Base-by-base conservation (phyloP, 2,888 invertebrate species). In the Eupeodes luniger region DNA sequence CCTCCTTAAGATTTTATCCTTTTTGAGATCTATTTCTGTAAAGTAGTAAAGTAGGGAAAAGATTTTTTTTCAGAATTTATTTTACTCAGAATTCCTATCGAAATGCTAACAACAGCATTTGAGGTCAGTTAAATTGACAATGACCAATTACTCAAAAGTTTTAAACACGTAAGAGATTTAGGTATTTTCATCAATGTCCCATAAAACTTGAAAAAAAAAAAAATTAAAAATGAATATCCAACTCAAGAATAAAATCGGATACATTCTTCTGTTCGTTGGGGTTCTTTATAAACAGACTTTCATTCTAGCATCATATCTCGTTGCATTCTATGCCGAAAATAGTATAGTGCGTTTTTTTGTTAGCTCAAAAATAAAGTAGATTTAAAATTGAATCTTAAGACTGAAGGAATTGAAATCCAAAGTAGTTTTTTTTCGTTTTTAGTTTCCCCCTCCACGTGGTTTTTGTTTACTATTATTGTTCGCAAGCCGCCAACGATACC, bases 261-360 rank as follows among this genome's bases (percentile, higher is more conserved):
- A 55, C 51, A 62, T 64, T 64, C n/a, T 75, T 59, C 34, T 86
- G 75, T 87, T 83, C 87, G 83, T 83, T 87, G 87, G 83, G 79
- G 87, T 87, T 80, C 66, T 66, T 9, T 47, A 53, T 19, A 53
- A 27, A 49, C 72, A 70, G 27, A 27, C 27, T 27, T 49, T 55
- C 27, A 40, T 70, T 61, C 74, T 66, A 57, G 67, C 67, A 9
- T 40, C 40, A 40, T 40, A 40, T 40, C 40, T 40, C 9, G 9
- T 40, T 9, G 62, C 67, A 66, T 66, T 36, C 64, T 36, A 47
- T 14, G 19, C 36, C 64, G 14, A 83, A 83, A 82, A 83, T 81
- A 81, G 51, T 76, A 83, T 81, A 61, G 66, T 66, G 74, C 74
- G n/a, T 27, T n/a, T 55, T 57, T 78, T 64, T 61, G 53, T 76